phyloP scores from a whole-genome alignment of 2,113 vertebrate species.

The Oophaga pumilio region DNA sequence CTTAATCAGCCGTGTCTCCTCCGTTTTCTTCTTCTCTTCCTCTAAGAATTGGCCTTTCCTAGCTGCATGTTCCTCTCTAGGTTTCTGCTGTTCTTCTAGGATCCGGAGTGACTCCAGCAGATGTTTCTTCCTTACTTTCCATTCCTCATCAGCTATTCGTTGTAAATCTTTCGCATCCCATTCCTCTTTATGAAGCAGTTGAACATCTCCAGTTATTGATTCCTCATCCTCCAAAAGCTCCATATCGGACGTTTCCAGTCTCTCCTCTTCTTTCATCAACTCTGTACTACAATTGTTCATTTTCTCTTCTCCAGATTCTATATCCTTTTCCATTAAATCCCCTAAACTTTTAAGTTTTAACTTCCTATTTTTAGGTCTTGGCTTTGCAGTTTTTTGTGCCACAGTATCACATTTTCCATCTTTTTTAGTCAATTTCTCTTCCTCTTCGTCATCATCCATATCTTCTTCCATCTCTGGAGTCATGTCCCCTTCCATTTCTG shows the following conservation, averaged over 20 bases:
- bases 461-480: conserved; percentile 27
- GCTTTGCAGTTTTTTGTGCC: not conserved
- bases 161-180: not conserved
- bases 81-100: not conserved
- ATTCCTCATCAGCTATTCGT: not conserved
- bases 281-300: not conserved
- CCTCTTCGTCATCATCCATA: conserved; percentile 55
- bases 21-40: not conserved
- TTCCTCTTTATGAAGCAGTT: not conserved
- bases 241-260: not conserved
- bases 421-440: conserved; percentile 8
- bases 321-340: not conserved
- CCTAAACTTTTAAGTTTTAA: not conserved
- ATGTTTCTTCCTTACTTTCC: not conserved
- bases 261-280: not conserved
- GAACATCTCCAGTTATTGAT: not conserved
- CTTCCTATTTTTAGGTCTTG: not conserved
- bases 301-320: not conserved
- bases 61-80: too few relatives aligned
- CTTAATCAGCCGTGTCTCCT: not conserved
- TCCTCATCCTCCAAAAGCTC: not conserved
- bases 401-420: not conserved
- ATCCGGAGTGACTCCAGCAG: not conserved
- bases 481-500: conserved; percentile 47
- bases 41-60: not conserved